phyloP scores from a whole-genome alignment of 1,140 invertebrate genomes.

The Harlomillsia oculata region DNA sequence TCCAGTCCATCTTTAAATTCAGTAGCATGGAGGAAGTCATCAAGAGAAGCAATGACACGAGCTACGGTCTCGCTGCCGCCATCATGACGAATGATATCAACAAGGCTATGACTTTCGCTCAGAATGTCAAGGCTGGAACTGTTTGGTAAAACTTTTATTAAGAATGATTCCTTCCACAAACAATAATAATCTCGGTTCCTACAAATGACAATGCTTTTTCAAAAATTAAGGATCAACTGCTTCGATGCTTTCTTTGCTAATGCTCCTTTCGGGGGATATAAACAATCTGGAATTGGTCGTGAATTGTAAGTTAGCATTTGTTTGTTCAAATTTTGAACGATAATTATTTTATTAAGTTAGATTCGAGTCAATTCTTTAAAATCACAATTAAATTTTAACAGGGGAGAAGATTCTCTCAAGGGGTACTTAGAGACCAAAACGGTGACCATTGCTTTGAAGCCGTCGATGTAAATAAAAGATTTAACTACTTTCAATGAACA shows the following conservation, averaged over 20 bases:
- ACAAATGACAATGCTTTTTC: no score
- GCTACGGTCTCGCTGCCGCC: constrained; percentile 79
- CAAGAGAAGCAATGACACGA: constrained; percentile 73
- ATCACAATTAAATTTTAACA: constrained; percentile 35
- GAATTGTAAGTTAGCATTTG: constrained; percentile 71
- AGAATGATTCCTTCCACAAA: not conserved
- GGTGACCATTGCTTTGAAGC: constrained; percentile 47
- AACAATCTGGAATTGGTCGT: constrained; percentile 70
- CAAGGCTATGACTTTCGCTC: constrained; percentile 63
- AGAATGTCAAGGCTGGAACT: constrained; percentile 70
- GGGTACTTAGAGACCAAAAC: constrained; percentile 68
- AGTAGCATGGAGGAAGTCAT: constrained; percentile 78
- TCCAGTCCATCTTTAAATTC: constrained; percentile 83
- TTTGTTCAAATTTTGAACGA: no score
- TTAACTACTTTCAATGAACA: no score
- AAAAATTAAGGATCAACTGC: constrained; percentile 80
- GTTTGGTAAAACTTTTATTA: constrained; percentile 63
- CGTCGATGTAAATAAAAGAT: constrained; percentile 28
- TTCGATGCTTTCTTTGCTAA: constrained; percentile 63
- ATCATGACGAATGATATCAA: constrained; percentile 81
- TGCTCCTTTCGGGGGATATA: constrained; percentile 78
- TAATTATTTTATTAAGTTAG: no score
- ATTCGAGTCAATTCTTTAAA: not conserved
- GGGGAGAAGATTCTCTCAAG: constrained; percentile 62
- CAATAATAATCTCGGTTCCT: no score